These are phyloP conservation scores for Odontamblyopus rebecca DNA, from an alignment of 2,797 vertebrate species.

Conservation along the genomic window DNA sequence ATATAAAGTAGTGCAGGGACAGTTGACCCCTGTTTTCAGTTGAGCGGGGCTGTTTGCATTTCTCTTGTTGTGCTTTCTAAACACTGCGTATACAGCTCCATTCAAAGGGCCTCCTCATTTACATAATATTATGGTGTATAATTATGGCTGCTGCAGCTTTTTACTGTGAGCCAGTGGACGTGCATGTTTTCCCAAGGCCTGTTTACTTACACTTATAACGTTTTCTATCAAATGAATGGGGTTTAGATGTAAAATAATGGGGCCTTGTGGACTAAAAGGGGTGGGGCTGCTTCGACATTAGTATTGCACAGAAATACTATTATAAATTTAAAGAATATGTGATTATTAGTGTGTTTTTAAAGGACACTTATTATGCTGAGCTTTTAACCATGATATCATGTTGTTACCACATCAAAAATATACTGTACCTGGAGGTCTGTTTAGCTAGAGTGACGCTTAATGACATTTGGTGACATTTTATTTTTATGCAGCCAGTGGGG, in stretches of 20 bases:
- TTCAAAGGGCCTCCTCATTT: not conserved
- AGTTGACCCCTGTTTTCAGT: not conserved
- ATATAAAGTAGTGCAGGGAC: not conserved
- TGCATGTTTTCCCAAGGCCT: not conserved
- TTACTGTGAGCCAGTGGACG: not conserved
- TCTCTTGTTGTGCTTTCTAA: not conserved
- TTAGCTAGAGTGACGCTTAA: no score
- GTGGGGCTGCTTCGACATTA: not conserved
- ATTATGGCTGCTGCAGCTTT: not conserved
- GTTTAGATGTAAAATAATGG: not conserved
- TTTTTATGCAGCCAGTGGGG: no score
- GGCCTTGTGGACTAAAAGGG: not conserved
- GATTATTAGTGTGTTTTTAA: no score
- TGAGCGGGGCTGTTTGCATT: not conserved
- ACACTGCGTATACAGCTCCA: not conserved
- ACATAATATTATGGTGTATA: not conserved
- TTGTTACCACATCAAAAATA: no score
- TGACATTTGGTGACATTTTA: no score
- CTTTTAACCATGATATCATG: no score
- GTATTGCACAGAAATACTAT: no score
- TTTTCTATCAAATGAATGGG: not conserved
- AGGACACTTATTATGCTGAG: not conserved
- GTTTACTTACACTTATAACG: slow-evolving; percentile 1
- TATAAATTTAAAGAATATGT: no score
- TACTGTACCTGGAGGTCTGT: no score